Base-by-base conservation (phyloP, 2,888 invertebrate species). In the Drosophila engyochracea region DNA sequence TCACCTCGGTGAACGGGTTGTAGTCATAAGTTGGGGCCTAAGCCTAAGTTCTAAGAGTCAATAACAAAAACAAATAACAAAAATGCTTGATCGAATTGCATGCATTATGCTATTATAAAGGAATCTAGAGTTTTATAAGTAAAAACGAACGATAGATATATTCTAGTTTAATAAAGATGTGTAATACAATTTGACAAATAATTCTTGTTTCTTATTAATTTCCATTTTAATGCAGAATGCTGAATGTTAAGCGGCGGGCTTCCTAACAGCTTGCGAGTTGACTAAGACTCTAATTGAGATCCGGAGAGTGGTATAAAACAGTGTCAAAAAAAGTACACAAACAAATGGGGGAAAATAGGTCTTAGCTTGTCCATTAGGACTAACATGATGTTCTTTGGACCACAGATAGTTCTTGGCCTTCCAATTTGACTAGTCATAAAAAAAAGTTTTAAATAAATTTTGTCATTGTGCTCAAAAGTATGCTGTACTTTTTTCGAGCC, bases 11-110 rank as follows among this genome's bases (percentile, higher is more conserved):
- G 22, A 7, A 22, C 58, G 80, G 76, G 57, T 73, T 65, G 68
- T 82, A 84, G 83, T 86, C 82, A 82, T 84, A 86, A 86, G 86
- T 82, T 75, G 78, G 82, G 87, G 70, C 68, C 68, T 74, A 82
- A 75, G 75, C 82, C 80, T 86, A 83, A 74, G 72, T 70, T 77
- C 59, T 86, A 86, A 84, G 84, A 86, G 83, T 84, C 83, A 86
- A 71, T 67, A 55, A 79, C 55, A 53, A 66, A 57, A 47, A 41
- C 30, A 41, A 60, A 39, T 22, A 9, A 16, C 30, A 14, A 55
- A 39, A 35, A 28, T 39, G 51, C 31, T 59, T 65, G 39, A 33
- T 54, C 57, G 6, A 30, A 60, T 33, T 47, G 28, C 16, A 67
- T 58, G 39, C 41, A 59, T 51, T 53, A 51, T 67, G 57, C 51